A percentile compares a stretch with the other conserved stretches of the same genome.
Evolutionary conservation across 2,888 invertebrate species (phyloP).

Genomic region (Cheilosia urbana): DNA sequence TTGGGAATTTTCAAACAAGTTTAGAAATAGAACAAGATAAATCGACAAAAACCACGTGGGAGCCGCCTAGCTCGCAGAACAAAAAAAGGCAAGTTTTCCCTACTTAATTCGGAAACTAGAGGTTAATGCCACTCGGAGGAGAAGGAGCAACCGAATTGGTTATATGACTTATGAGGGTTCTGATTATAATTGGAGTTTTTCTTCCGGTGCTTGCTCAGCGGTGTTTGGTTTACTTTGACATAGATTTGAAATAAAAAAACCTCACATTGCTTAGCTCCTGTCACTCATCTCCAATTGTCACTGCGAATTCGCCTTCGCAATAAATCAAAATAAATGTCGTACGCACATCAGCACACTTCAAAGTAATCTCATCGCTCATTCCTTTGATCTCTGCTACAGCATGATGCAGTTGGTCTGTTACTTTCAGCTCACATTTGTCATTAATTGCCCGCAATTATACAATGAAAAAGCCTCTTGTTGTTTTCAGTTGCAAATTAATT

Average conservation of each 20-base stretch:
- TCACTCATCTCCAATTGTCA: background rate
- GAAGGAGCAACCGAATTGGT: background rate
- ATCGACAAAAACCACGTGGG: conserved; percentile 3
- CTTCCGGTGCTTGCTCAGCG: background rate
- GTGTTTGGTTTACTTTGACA: background rate
- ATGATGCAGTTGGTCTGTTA: conserved; percentile 29
- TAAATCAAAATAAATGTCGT: conserved; percentile 62
- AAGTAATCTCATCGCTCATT: conserved; percentile 46
- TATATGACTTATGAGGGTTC: background rate
- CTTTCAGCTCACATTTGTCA: conserved; percentile 55
- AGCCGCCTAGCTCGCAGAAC: background rate
- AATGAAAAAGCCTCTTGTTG: conserved; percentile 65
- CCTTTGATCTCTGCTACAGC: conserved; percentile 42
- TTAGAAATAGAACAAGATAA: background rate
- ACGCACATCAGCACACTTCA: conserved; percentile 20
- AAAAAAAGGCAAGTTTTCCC: conserved; percentile 1
- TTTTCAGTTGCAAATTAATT: conserved; percentile 74
- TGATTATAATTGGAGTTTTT: background rate
- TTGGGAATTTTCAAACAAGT: conserved; percentile 2
- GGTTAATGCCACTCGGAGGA: background rate
- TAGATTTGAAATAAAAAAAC: too few relatives aligned
- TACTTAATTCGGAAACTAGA: background rate
- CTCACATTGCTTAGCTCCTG: background rate
- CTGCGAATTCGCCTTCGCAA: conserved; percentile 19
- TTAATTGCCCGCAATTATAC: conserved; percentile 70